Conservation (phyloP, 2,888 invertebrate species). For the Strigamia transsilvanica region DNA sequence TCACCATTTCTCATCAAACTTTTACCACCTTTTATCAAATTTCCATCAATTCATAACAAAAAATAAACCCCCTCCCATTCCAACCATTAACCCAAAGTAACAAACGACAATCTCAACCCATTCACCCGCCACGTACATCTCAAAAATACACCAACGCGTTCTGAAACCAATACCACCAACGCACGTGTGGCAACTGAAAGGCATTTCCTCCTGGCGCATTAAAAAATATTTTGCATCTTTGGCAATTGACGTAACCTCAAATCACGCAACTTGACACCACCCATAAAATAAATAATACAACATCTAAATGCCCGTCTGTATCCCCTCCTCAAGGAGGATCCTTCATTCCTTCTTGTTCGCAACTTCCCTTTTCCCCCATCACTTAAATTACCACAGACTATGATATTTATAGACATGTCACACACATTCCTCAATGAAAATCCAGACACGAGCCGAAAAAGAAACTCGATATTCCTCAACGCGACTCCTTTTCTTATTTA, state of each 20-base stretch:
- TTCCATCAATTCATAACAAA: too few species aligned
- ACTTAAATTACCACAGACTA: conserved; percentile 29
- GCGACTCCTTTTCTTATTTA: neutral
- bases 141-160: neutral
- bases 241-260: neutral
- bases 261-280: conserved; percentile 18
- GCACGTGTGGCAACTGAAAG: neutral
- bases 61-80: too few species aligned
- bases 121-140: conserved; percentile 2
- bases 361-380: conserved; percentile 13
- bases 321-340: conserved; percentile 42
- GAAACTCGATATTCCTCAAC: conserved; percentile 10
- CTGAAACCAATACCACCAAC: neutral
- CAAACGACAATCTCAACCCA: neutral
- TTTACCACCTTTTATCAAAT: too few species aligned
- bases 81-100: neutral
- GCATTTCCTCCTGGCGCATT: conserved; percentile 15
- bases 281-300: conserved; percentile 13
- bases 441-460: conserved; percentile 39
- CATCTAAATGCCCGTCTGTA: conserved; percentile 17
- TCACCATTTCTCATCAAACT: too few species aligned
- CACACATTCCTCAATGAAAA: conserved; percentile 36
- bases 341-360: neutral
- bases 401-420: conserved; percentile 36
- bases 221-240: conserved; percentile 42